These are phyloP conservation scores for Stenodema calcarata DNA, from an alignment of 2,888 invertebrate species.

Conservation along the genomic window DNA sequence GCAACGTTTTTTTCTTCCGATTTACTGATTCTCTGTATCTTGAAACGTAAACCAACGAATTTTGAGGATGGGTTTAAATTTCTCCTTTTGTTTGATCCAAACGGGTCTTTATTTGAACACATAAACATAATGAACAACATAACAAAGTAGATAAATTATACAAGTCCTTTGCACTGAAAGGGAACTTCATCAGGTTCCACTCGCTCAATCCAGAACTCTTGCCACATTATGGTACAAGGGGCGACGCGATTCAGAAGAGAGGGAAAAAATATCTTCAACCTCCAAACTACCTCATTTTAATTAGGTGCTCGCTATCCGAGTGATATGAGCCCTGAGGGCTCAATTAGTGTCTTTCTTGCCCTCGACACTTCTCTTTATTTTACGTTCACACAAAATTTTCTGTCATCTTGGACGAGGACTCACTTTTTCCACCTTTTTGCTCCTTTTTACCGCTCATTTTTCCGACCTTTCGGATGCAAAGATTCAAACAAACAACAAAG, in stretches of 20 bases:
- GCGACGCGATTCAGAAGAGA: background rate
- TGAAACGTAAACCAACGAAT: too few relatives aligned
- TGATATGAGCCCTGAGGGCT: background rate
- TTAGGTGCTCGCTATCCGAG: background rate
- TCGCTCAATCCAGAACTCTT: background rate
- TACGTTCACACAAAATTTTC: background rate
- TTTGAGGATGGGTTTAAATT: too few relatives aligned
- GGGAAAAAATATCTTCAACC: background rate
- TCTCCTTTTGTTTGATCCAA: too few relatives aligned
- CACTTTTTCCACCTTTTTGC: background rate
- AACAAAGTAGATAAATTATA: too few relatives aligned
- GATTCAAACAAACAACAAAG: too few relatives aligned
- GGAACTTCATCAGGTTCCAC: too few relatives aligned
- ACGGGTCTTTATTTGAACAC: too few relatives aligned
- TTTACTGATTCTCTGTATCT: too few relatives aligned
- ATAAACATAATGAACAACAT: too few relatives aligned
- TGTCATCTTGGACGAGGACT: background rate
- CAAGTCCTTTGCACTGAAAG: too few relatives aligned
- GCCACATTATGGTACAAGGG: background rate
- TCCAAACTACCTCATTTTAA: background rate
- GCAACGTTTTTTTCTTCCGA: too few relatives aligned
- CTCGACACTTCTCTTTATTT: background rate
- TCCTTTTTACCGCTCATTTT: background rate
- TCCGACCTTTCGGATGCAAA: too few relatives aligned
- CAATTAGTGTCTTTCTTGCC: background rate